phyloP scores from a whole-genome alignment of 2,888 invertebrate genomes.

The Mimumesa dahlbomi region DNA sequence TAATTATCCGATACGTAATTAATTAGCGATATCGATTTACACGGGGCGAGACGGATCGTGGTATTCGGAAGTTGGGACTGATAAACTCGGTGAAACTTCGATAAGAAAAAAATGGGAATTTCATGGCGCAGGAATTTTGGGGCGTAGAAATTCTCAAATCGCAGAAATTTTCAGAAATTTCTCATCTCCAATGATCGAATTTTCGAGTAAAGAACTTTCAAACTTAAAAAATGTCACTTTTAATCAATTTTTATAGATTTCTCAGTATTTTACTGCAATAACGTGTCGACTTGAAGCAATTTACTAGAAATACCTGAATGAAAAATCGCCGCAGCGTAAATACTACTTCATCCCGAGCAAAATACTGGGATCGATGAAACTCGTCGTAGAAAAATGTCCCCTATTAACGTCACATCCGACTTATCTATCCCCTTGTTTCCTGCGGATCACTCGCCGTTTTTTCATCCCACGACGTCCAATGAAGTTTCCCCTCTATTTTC shows the following conservation, averaged over 20 bases:
- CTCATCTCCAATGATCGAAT: too few relatives aligned
- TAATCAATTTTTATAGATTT: too few relatives aligned
- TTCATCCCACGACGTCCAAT: constrained; percentile 1
- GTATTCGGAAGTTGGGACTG: too few relatives aligned
- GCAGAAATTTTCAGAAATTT: too few relatives aligned
- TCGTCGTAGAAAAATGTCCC: constrained; percentile 22
- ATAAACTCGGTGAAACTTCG: too few relatives aligned
- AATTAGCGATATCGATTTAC: neutral
- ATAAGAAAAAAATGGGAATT: neutral
- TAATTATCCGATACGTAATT: neutral
- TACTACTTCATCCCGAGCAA: neutral
- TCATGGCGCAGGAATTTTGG: neutral
- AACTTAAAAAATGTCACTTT: too few relatives aligned
- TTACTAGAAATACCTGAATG: too few relatives aligned
- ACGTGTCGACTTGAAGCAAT: too few relatives aligned
- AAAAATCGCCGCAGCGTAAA: neutral
- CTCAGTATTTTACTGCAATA: too few relatives aligned
- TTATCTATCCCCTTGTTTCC: constrained; percentile 5
- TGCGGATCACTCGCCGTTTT: constrained; percentile 2
- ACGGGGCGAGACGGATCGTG: neutral
- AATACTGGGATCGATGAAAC: too few relatives aligned
- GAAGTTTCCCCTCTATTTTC: constrained; percentile 30
- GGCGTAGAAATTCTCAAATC: too few relatives aligned
- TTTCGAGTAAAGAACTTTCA: too few relatives aligned
- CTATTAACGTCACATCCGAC: constrained; percentile 9